Evolutionary conservation across 2,888 invertebrate genomes (phyloP).

Genomic region (Cantharis rufa): DNA sequence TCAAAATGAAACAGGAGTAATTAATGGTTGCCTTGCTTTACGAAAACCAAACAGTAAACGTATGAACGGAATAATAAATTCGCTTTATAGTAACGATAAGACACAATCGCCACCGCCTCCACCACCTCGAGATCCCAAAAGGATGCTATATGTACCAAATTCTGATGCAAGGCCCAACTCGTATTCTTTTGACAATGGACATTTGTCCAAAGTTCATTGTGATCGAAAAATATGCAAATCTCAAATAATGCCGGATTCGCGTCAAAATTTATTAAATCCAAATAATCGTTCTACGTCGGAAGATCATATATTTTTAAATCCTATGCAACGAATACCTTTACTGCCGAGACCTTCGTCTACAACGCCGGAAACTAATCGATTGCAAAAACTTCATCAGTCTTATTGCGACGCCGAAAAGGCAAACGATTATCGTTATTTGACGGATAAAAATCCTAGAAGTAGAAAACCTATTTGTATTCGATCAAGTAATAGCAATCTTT

Average conservation of each 20-base stretch:
- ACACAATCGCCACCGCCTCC: slow-evolving; percentile 73
- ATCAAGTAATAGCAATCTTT: slow-evolving; percentile 35
- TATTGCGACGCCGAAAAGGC: slow-evolving; percentile 35
- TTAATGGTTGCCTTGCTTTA: slow-evolving; percentile 49
- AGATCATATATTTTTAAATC: slow-evolving; percentile 47
- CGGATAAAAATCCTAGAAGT: slow-evolving; percentile 74
- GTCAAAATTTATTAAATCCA: slow-evolving; percentile 42
- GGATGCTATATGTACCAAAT: slow-evolving; percentile 55
- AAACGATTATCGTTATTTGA: slow-evolving; percentile 65
- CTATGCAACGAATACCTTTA: slow-evolving; percentile 36
- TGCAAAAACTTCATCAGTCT: slow-evolving; percentile 22
- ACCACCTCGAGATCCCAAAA: slow-evolving; percentile 73
- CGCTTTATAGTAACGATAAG: background rate
- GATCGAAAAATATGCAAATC: slow-evolving; percentile 29
- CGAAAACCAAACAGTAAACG: slow-evolving; percentile 38
- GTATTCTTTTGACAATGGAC: slow-evolving; percentile 58
- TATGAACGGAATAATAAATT: slow-evolving; percentile 5
- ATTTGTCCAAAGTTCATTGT: slow-evolving; percentile 18
- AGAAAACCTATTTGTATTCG: slow-evolving; percentile 73
- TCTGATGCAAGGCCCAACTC: slow-evolving; percentile 58
- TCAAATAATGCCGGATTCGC: slow-evolving; percentile 7
- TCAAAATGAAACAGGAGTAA: slow-evolving; percentile 40
- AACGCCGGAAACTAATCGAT: slow-evolving; percentile 48
- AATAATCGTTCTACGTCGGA: slow-evolving; percentile 50
- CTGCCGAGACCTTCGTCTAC: slow-evolving; percentile 52